Conservation (phyloP, 2,113 vertebrate species). For the Leptosomus discolor region DNA sequence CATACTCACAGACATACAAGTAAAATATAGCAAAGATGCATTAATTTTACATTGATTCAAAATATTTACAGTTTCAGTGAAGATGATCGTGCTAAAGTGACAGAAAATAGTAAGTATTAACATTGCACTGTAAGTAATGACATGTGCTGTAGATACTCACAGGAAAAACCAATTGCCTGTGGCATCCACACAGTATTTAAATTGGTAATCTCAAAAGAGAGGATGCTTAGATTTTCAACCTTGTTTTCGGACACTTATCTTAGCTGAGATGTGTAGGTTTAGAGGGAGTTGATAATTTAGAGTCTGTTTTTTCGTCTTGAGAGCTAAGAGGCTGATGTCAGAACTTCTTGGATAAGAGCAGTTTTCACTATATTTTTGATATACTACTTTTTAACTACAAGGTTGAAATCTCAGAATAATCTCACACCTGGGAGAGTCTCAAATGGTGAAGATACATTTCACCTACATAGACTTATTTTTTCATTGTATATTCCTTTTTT, state of each 20-base stretch:
- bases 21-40: conserved; percentile 20
- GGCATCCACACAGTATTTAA: conserved; percentile 41
- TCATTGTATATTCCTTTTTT: neutral
- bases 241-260: conserved; percentile 33
- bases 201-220: conserved; percentile 48
- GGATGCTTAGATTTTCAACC: conserved; percentile 43
- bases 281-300: conserved; percentile 19
- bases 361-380: conserved; percentile 8
- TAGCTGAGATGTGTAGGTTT: conserved; percentile 31
- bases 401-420: conserved; percentile 55
- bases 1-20: conserved; percentile 1
- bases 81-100: neutral
- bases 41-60: conserved; percentile 64
- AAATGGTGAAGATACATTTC: conserved; percentile 26
- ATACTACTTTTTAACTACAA: conserved; percentile 10
- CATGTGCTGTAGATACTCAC: conserved; percentile 27
- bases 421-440: conserved; percentile 26
- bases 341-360: conserved; percentile 39
- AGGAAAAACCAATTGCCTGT: conserved; percentile 13
- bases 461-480: neutral
- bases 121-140: conserved; percentile 27
- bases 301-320: neutral
- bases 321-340: neutral
- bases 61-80: conserved; percentile 58
- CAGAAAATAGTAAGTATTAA: conserved; percentile 49